Evolutionary conservation across 2,797 vertebrate genomes (phyloP).

Genomic region (Mionectes olivaceus): DNA sequence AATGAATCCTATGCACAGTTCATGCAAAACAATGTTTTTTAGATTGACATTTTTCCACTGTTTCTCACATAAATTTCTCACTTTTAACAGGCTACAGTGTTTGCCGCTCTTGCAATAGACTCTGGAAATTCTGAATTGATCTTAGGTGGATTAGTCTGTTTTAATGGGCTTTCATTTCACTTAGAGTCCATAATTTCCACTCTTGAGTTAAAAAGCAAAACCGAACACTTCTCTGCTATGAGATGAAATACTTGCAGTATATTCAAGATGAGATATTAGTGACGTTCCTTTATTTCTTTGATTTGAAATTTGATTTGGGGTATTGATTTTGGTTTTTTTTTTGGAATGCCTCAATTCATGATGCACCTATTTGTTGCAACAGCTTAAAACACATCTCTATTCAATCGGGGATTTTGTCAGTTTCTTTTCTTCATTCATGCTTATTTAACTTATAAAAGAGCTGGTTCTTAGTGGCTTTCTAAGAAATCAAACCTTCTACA

Average conservation of each 20-base stretch:
- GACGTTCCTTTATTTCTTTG: background rate
- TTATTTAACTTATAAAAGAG: background rate
- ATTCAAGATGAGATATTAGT: background rate
- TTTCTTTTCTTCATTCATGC: background rate
- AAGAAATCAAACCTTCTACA: background rate
- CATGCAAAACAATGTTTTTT: background rate
- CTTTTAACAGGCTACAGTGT: background rate
- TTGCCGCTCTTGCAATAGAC: background rate
- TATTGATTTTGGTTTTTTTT: background rate
- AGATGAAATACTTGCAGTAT: background rate
- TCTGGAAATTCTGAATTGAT: background rate
- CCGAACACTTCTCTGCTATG: background rate
- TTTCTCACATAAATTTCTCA: background rate
- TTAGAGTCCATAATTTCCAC: background rate
- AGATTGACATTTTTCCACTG: background rate
- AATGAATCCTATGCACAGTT: background rate
- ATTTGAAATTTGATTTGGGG: background rate
- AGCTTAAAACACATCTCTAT: background rate
- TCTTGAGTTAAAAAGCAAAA: background rate
- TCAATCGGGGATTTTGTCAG: background rate
- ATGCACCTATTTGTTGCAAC: background rate
- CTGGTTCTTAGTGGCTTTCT: background rate
- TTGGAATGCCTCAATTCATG: background rate
- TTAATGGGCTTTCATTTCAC: conserved; percentile 15
- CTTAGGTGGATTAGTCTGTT: background rate